Conservation (phyloP, 1,140 invertebrate genomes). For the Drosophila aff. region DNA sequence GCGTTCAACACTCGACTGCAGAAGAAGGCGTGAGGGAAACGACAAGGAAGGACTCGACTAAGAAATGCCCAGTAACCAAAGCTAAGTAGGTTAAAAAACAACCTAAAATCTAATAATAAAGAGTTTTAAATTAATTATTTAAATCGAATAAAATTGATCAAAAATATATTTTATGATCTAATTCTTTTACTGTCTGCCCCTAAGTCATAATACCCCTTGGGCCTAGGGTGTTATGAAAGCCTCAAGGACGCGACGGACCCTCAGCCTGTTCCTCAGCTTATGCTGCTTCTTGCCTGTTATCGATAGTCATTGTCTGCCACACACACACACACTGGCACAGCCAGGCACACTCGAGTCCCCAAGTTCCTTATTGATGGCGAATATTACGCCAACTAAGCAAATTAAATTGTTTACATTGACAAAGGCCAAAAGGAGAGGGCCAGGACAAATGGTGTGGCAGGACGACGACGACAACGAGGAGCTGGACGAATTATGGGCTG, state of each 20-base stretch:
- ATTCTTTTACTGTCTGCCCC: too few relatives aligned
- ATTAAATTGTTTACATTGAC: slow-evolving; percentile 82
- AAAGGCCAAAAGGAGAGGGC: slow-evolving; percentile 46
- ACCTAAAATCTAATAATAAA: not conserved
- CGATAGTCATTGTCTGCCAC: slow-evolving; percentile 72
- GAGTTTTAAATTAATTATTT: not conserved
- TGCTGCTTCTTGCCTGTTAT: slow-evolving; percentile 49
- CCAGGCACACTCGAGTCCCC: slow-evolving; percentile 4
- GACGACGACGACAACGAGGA: too few relatives aligned
- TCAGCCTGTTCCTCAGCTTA: slow-evolving; percentile 2
- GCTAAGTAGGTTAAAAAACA: not conserved
- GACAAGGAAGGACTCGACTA: not conserved
- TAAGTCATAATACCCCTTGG: not conserved
- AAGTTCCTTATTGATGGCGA: slow-evolving; percentile 76
- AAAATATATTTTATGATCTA: not conserved
- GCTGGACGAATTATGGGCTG: slow-evolving; percentile 6
- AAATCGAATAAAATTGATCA: not conserved
- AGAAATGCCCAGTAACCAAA: too few relatives aligned
- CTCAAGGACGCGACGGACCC: slow-evolving; percentile 42
- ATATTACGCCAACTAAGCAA: slow-evolving; percentile 83
- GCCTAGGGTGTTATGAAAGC: slow-evolving; percentile 1
- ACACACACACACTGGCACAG: slow-evolving; percentile 17
- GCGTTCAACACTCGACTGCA: slow-evolving; percentile 58
- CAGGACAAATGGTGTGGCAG: slow-evolving; percentile 35
- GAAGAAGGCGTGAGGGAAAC: slow-evolving; percentile 30